A percentile compares a stretch with the other conserved stretches of the same genome.
Conservation (phyloP, 2,113 vertebrate genomes). For the Coracopsis vasa region DNA sequence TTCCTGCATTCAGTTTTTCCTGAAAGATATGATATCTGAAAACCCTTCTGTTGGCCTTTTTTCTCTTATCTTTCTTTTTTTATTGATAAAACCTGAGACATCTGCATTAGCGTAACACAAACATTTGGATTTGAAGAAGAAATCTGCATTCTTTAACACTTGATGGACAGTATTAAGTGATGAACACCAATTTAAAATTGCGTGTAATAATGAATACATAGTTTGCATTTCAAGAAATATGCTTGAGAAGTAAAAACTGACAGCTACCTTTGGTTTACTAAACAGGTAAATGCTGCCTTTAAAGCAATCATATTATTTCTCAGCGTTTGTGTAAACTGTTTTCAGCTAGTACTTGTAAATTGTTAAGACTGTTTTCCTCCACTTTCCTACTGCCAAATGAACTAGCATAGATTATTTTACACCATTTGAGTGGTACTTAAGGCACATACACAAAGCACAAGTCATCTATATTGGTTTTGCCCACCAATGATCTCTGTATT, state of each 20-base stretch:
- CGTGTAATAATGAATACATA: not conserved
- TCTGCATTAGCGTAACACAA: not conserved
- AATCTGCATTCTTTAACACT: not conserved
- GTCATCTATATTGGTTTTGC: not conserved
- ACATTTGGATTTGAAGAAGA: not conserved
- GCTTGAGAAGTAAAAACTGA: not conserved
- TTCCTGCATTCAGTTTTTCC: not conserved
- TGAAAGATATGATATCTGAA: not conserved
- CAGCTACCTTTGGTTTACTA: not conserved
- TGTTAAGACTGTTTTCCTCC: not conserved
- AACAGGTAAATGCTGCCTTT: not conserved
- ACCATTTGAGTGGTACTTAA: not conserved
- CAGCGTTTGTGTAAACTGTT: not conserved
- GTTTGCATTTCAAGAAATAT: not conserved
- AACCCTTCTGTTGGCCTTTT: not conserved
- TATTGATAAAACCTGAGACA: not conserved
- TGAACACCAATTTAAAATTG: not conserved
- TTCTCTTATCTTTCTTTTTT: not conserved
- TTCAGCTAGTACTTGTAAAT: not conserved
- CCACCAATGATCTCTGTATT: not conserved
- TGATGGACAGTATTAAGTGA: not conserved
- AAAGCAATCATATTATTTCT: not conserved
- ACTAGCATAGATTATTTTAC: not conserved
- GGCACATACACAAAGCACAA: not conserved
- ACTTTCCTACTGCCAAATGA: not conserved